These are phyloP conservation scores for Eonycteris spelaea DNA, from an alignment of 2,113 vertebrate species.

Conservation along the genomic window DNA sequence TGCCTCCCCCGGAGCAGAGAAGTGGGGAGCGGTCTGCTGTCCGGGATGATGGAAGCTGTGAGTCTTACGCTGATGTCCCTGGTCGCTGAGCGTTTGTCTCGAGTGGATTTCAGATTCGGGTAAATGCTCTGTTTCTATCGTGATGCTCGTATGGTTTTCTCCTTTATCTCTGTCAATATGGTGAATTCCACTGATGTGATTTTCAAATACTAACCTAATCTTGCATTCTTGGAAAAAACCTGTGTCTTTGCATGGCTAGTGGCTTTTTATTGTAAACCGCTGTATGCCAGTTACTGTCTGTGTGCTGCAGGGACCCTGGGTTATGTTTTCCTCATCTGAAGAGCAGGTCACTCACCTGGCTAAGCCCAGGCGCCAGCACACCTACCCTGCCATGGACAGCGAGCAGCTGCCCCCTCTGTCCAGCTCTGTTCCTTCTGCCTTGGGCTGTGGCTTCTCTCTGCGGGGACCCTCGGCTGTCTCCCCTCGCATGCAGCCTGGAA, in stretches of 20 bases:
- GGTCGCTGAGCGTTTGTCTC: not conserved
- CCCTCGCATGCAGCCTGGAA: not conserved
- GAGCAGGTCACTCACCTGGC: too few species aligned
- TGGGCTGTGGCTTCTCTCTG: not conserved
- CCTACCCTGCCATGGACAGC: not conserved
- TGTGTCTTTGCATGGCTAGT: not conserved
- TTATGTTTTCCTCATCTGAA: not conserved
- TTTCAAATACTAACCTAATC: not conserved
- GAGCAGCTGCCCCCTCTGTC: accelerated
- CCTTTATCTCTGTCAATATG: not conserved
- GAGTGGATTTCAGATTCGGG: not conserved
- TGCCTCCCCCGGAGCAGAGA: not conserved
- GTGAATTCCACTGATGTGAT: not conserved
- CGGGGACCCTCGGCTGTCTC: not conserved
- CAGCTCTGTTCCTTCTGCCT: not conserved
- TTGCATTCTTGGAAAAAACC: not conserved
- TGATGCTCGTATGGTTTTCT: not conserved
- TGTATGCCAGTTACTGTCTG: accelerated
- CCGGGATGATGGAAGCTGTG: accelerated
- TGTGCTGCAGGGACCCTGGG: not conserved
- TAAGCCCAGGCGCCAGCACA: not conserved
- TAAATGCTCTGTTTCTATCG: not conserved
- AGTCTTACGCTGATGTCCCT: not conserved
- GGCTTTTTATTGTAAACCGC: accelerated
- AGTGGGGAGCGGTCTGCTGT: not conserved